Base-by-base conservation (phyloP, 2,113 vertebrate species). In the Apodemus speciosus region DNA sequence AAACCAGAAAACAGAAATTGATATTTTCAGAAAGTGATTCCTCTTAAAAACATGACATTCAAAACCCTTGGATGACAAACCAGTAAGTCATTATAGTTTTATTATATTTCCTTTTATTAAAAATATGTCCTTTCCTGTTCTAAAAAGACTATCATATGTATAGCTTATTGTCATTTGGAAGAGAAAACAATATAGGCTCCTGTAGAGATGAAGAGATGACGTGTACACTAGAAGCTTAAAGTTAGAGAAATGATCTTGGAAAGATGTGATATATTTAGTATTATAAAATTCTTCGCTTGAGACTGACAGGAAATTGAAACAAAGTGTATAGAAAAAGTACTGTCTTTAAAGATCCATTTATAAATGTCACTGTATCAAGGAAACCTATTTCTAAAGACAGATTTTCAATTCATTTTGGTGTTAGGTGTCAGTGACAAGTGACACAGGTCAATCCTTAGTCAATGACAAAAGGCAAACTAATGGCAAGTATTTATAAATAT, bases 311-410 rank as follows among this genome's bases (percentile, higher is more conserved):
- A 80, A 94, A 96, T 95, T 97, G 88, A 97, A 97, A 97, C 85
- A 86, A 95, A 97, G 88, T 92, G 6, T 89, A 94, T 66, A 89
- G 92, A 84, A 95, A 96, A 94, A 88, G 92, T 93, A 56, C 14
- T 76, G 64, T 95, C 96, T 95, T 95, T 97, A 95, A 96, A 96
- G 93, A 46, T 72, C 84, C 92, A 95, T 97, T 94, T 96, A 96
- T 94, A 97, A 97, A 94, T 90, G 92, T 83, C 95, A 96, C n/a
- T 18, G 49, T 49, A 97, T 93, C 88, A 87, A 60, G 40, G 88
- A 89, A 95, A 62, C 1, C 95, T 96, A 72, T 92, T 95, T 85
- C 75, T 94, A 89, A 85, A 93, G 92, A 95, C 94, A 87, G 93
- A 86, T 95, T 93, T 96, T 94, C 93, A 77, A 69, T 93, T 93